A percentile compares a stretch with the other conserved stretches of the same genome.
These are phyloP conservation scores for Laticauda colubrina DNA, from an alignment of 2,113 vertebrate genomes.

Conservation along the genomic window DNA sequence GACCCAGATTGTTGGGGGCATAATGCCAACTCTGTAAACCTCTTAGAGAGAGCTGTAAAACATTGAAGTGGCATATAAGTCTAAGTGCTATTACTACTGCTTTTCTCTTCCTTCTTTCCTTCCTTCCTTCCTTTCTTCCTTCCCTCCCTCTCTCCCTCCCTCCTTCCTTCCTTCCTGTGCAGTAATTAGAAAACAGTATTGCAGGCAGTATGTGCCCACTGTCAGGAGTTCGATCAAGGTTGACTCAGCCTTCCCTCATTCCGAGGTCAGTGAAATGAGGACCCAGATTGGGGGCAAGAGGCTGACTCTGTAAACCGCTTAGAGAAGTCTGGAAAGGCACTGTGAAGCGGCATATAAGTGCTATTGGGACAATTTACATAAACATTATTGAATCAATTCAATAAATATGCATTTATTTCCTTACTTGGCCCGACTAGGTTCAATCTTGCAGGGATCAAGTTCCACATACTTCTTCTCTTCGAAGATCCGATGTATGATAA, in stretches of 20 bases:
- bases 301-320: not conserved
- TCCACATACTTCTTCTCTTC: slow-evolving; percentile 92
- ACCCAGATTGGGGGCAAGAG: not conserved
- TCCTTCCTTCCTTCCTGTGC: too few relatives aligned
- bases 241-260: not conserved
- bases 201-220: not conserved
- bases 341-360: rapidly evolving
- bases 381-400: not conserved
- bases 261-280: not conserved
- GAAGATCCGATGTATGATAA: slow-evolving; percentile 80
- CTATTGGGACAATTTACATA: not conserved
- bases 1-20: too few relatives aligned
- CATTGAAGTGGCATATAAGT: too few relatives aligned
- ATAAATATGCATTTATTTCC: not conserved
- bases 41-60: too few relatives aligned
- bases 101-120: too few relatives aligned
- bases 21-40: too few relatives aligned
- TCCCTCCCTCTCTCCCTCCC: too few relatives aligned
- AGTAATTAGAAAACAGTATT: not conserved
- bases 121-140: too few relatives aligned
- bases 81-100: too few relatives aligned
- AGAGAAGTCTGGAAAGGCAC: not conserved
- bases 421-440: slow-evolving; percentile 80
- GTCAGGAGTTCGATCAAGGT: too few relatives aligned
- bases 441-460: slow-evolving; percentile 87